Conservation (phyloP, 2,113 vertebrate genomes). For the Theristicus caerulescens region DNA sequence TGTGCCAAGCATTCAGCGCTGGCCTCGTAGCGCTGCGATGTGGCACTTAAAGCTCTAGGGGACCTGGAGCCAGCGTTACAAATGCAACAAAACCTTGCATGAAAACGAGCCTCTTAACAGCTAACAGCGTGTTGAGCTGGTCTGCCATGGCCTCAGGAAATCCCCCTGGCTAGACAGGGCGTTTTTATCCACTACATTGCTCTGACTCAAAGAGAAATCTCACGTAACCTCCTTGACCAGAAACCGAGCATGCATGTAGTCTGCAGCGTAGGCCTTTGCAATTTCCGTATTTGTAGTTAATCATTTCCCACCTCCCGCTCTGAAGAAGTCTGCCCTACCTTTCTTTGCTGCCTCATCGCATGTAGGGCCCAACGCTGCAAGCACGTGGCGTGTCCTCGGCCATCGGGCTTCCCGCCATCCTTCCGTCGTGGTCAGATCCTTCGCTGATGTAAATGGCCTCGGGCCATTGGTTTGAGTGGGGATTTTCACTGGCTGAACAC, state of each 20-base stretch:
- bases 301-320: conserved; percentile 14
- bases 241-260: conserved; percentile 47
- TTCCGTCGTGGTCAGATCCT: neutral
- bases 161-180: conserved; percentile 76
- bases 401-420: neutral
- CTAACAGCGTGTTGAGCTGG: conserved; percentile 63
- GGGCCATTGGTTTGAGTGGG: neutral
- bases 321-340: neutral
- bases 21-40: conserved; percentile 66
- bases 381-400: accelerated
- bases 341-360: neutral
- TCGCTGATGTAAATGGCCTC: neutral
- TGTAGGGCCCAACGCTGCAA: neutral
- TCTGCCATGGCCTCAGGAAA: conserved; percentile 79
- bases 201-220: conserved; percentile 73
- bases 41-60: conserved; percentile 73
- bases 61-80: conserved; percentile 72
- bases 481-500: neutral
- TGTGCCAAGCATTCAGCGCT: conserved; percentile 41
- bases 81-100: conserved; percentile 70
- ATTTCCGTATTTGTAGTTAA: conserved; percentile 45
- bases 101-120: conserved; percentile 73
- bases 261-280: conserved; percentile 18
- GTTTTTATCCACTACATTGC: conserved; percentile 76
- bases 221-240: conserved; percentile 72